Percentiles rank a stretch among this genome's conserved stretches.
phyloP scores from a whole-genome alignment of 1,140 invertebrate species.

The Bombus cullumanus region DNA sequence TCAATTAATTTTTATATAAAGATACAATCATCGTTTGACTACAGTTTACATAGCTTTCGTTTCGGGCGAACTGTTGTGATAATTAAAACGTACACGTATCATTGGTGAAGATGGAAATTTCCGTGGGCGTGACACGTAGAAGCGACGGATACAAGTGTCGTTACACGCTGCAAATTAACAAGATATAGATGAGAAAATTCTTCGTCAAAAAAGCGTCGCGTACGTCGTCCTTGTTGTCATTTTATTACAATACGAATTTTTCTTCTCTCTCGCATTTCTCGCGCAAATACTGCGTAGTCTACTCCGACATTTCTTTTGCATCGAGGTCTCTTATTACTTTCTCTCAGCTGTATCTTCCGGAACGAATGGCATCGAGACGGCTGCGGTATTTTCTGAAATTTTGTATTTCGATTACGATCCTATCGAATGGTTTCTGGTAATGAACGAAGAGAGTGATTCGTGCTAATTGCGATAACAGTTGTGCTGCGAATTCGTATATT shows the following conservation, averaged over 20 bases:
- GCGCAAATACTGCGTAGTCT: not conserved
- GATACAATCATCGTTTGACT: not conserved
- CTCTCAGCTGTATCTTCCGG: conserved; percentile 15
- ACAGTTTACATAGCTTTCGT: not conserved
- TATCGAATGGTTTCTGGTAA: not conserved
- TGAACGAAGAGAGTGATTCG: too few relatives aligned
- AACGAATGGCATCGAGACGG: conserved; percentile 22
- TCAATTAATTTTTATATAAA: not conserved
- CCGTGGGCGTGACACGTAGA: not conserved
- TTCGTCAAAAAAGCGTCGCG: not conserved
- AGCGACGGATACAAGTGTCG: not conserved
- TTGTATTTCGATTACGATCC: not conserved
- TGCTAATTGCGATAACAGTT: not conserved
- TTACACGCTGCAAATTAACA: conserved; percentile 9
- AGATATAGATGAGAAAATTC: conserved; percentile 16
- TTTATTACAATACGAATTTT: not conserved
- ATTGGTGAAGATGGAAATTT: not conserved
- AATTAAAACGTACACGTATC: not conserved
- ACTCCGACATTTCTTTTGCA: not conserved
- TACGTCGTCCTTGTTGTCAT: conserved; percentile 9
- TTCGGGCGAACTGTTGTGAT: not conserved
- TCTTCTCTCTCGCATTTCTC: not conserved
- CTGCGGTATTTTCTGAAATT: not conserved
- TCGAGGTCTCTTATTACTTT: conserved; percentile 3
- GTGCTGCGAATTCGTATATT: not conserved